These are phyloP conservation scores for Chromis chromis DNA, from an alignment of 2,797 vertebrate genomes.

Conservation along the genomic window DNA sequence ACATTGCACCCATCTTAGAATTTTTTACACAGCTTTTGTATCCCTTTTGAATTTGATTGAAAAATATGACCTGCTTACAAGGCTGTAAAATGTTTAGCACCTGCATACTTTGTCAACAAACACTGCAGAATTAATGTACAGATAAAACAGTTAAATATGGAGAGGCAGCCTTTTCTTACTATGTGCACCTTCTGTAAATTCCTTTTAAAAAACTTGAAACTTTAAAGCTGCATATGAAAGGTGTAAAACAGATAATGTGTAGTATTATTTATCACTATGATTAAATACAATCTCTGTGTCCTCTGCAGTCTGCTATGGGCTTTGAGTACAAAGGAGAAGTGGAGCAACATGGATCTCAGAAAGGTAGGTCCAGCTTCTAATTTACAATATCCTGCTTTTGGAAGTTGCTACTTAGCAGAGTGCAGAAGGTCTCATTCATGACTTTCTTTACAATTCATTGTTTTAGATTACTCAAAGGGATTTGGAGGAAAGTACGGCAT, in stretches of 20 bases:
- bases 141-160: too few relatives aligned
- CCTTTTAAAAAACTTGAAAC: too few relatives aligned
- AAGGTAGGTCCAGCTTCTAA: conserved; percentile 78
- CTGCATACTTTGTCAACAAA: too few relatives aligned
- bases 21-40: too few relatives aligned
- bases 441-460: not conserved
- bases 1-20: not conserved
- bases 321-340: conserved; percentile 95
- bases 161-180: not conserved
- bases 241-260: too few relatives aligned
- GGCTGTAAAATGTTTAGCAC: too few relatives aligned
- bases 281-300: conserved; percentile 10
- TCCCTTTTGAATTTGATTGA: too few relatives aligned
- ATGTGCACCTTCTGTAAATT: not conserved
- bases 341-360: conserved; percentile 92
- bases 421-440: not conserved
- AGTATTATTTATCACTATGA: not conserved
- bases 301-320: conserved; percentile 90
- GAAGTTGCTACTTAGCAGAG: not conserved
- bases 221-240: too few relatives aligned
- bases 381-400: not conserved
- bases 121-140: too few relatives aligned
- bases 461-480: conserved; percentile 88
- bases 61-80: too few relatives aligned
- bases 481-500: conserved; percentile 92